Conservation (phyloP, 2,797 vertebrate genomes). For the Hylomyscus alleni region DNA sequence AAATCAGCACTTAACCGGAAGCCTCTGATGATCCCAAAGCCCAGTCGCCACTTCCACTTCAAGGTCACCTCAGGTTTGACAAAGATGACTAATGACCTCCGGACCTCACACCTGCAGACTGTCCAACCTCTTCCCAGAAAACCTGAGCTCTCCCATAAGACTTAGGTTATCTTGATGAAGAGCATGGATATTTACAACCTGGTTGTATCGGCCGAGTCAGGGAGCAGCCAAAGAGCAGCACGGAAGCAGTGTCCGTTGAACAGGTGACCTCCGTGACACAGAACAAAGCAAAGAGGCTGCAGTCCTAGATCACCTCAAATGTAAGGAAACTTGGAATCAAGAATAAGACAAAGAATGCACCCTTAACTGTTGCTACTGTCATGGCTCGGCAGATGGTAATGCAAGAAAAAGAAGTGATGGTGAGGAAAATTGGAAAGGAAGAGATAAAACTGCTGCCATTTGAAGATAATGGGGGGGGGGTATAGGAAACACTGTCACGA, state of each 20-base stretch:
- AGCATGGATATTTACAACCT: not conserved
- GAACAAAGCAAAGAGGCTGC: not conserved
- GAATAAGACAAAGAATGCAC: not conserved
- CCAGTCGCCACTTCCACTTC: not conserved
- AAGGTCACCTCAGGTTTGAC: conserved; percentile 6
- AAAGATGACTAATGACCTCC: conserved; percentile 41
- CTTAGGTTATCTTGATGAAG: not conserved
- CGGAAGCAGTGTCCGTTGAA: not conserved
- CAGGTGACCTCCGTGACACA: not conserved
- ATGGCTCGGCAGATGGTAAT: not conserved
- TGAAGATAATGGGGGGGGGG: not conserved
- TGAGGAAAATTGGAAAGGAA: not conserved
- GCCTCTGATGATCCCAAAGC: not conserved
- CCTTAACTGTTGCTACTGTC: not conserved
- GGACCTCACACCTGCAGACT: not conserved
- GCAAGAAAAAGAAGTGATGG: not conserved
- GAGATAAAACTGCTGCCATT: not conserved
- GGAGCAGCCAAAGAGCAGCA: not conserved
- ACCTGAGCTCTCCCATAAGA: not conserved
- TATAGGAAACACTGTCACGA: not conserved
- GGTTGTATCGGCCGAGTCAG: not conserved
- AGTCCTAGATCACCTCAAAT: not conserved
- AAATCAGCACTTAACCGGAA: conserved; percentile 21
- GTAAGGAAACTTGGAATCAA: not conserved
- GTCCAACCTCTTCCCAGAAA: not conserved